Base-by-base conservation (phyloP, 1,140 invertebrate genomes). In the Eriocheir sinensis region DNA sequence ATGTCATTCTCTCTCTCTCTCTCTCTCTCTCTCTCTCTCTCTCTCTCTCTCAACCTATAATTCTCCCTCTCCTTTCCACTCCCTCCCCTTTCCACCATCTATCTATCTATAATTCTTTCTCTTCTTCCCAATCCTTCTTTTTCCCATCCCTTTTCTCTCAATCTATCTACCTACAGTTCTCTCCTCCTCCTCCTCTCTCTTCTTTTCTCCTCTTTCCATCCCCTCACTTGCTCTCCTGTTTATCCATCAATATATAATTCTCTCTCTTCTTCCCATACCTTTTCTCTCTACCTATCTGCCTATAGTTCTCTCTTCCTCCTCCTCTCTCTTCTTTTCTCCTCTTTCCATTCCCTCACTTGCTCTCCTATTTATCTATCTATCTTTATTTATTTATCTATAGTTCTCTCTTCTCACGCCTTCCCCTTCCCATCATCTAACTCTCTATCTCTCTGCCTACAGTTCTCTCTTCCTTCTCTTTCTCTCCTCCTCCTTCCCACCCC, bases 11-110 rank as follows among this genome's bases (percentile, higher is more conserved):
- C 60, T n/a, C n/a, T n/a, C 60, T n/a, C 60, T 72, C 60, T 72
- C 60, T n/a, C 60, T n/a, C 60, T 72, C 60, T 72, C 60, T n/a
- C 60, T n/a, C n/a, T n/a, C 60, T n/a, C 60, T 72, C 60, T 72
- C 60, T n/a, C 60, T 72, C 60, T 72, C 60, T n/a, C 60, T n/a
- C 60, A 15, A 15, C 60, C 60, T n/a, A 15, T n/a, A 15, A 15
- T 72, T n/a, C n/a, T n/a, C 60, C 60, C 60, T 72, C 60, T n/a
- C 60, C n/a, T n/a, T 72, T n/a, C 60, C 15, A 72, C 60, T 72
- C 60, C 60, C 60, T 72, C 60, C n/a, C 60, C 60, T n/a, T 15
- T 72, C 60, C 60, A 15, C 60, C 60, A 72, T 72, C 12, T 15
- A 15, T n/a, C 60, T 15, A 15, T 15, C 15, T n/a, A 72, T 72